Evolutionary conservation across 2,797 vertebrate genomes (phyloP), one percentile per base, ranked within the genome.

Genomic region (Kryptolebias ocellatus): DNA sequence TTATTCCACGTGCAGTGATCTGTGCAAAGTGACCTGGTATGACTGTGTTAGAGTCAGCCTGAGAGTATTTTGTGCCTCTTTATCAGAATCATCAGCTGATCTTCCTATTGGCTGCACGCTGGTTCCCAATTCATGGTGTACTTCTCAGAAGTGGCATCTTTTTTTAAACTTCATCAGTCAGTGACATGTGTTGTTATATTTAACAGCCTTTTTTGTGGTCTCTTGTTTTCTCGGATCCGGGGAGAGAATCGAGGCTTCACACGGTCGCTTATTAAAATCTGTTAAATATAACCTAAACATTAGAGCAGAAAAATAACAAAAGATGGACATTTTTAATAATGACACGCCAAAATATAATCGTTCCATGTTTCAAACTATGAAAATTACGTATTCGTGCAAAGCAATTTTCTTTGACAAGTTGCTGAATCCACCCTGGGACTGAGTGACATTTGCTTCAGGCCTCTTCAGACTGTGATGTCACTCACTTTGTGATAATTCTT

Each of bases 81-180:
- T 84, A 89, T 90, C 79, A 37, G 53, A 70, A 68, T 80, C 61
- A 73, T 82, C 54, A 72, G 59, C 78, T 72, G 55, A 75, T 75
- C 81, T 84, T 87, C 85, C 81, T 76, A 52, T 20, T 29, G 60
- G 39, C 75, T 78, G 55, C 34, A 7, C 55, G 24, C n/a, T 70
- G 68, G 60, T 72, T 79, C 73, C 60, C 74, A 72, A 52, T 37
- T 39, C 37, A 66, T 54, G 62, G 60, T 27, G 31, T 68, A 83
- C 74, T 66, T 86, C 74, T 79, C 64, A 72, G 70, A 50, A 27
- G 63, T 70, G 53, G 53, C 5, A 0, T 70, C 76, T 90, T 81
- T 83, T 87, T 86, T 76, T 71, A 55, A 77, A 1, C 46, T 74
- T 53, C 59, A 65, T 76, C 67, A 82, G 17, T 85, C 79, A 61